Evolutionary conservation across 2,888 invertebrate genomes (phyloP), one percentile per base, ranked within the genome.

Genomic region (Volucella inanis): DNA sequence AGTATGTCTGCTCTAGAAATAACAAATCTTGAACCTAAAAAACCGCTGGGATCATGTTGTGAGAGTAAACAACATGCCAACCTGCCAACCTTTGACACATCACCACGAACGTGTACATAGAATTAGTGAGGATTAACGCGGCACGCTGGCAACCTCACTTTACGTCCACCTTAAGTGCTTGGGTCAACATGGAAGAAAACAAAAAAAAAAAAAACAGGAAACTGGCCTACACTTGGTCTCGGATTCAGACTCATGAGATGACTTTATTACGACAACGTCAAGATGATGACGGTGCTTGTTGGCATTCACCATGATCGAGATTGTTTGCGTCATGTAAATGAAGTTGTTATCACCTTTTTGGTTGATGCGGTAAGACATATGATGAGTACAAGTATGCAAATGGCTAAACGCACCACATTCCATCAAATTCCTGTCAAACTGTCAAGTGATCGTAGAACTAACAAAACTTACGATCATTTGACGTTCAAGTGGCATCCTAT

Each of bases 41-140:
- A 6, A 6, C 31, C 31, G 14, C 14, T 43, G 41, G 22, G 45
- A 43, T 70, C 43, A 50, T 79, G 65, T 71, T 70, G 79, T 75
- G 62, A 71, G 71, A 54, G 67, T 76, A 79, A 84, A 84, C 80
- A 84, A 22, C 57, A 70, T 59, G 75, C 38, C 80, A 84, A 80
- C 84, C 84, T 84, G 75, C 38, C 80, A 84, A 80, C 84, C 84
- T 84, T 84, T 80, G 84, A 84, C 84, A 82, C 77, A 71, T 82
- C 61, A 31, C 43, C 8, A 38, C 22, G 12, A 64, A 15, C 70
- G 75, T 84, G 79, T 80, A 71, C 57, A 79, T 49, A 59, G 70
- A 84, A 84, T 84, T 84, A 84, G 84, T 65, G 65, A 71, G 71
- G 80, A 84, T 84, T 84, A 80, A 49, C 62, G 14, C 54, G 52